Conservation (phyloP, 2,888 invertebrate species). For the Dasypolia templi region DNA sequence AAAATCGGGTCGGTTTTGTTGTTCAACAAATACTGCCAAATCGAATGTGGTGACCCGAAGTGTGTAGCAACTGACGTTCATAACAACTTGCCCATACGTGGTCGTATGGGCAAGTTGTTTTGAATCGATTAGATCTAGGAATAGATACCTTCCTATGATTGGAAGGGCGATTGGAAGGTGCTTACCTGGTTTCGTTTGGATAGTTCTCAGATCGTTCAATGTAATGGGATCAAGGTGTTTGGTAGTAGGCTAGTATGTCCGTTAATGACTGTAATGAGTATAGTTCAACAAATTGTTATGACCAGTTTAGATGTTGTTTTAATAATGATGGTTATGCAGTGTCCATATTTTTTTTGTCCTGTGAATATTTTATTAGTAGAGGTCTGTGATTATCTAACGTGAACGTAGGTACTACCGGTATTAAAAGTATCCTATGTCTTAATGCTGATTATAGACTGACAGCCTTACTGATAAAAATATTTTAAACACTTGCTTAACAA, state of each 20-base stretch:
- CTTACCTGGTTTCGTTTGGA: slow-evolving; percentile 21
- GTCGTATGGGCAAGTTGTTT: slow-evolving; percentile 17
- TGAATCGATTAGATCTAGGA: slow-evolving; percentile 1
- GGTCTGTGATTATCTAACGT: too few relatives aligned
- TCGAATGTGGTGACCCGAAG: background rate
- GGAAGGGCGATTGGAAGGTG: background rate
- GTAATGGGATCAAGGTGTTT: background rate
- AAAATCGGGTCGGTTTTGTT: background rate
- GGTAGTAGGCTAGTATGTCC: background rate
- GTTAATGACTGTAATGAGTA: background rate
- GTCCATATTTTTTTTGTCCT: background rate
- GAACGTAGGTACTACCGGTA: too few relatives aligned
- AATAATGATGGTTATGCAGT: background rate
- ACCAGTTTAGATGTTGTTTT: background rate
- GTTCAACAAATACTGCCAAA: background rate
- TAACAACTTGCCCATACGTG: too few relatives aligned
- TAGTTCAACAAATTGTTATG: background rate
- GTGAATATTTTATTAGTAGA: background rate
- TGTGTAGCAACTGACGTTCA: background rate
- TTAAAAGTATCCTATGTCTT: too few relatives aligned
- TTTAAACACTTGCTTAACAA: too few relatives aligned
- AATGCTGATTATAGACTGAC: too few relatives aligned
- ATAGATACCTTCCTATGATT: background rate
- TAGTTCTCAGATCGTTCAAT: background rate
- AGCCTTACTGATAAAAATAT: too few relatives aligned